phyloP scores from a whole-genome alignment of 1,140 invertebrate genomes.

The Drosophila littoralis region DNA sequence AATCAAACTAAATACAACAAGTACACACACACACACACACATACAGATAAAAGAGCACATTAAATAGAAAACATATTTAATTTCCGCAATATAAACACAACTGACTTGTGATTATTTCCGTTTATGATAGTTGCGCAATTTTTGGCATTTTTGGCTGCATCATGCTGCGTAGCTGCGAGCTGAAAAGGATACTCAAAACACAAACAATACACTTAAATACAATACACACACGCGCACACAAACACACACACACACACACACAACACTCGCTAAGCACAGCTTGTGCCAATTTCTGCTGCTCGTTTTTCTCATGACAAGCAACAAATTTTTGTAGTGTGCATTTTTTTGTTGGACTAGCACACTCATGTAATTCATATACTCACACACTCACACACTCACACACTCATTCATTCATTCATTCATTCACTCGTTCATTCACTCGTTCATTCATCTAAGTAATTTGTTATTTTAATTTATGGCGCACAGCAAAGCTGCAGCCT shows the following conservation, averaged over 20 bases:
- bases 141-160: slow-evolving; percentile 27
- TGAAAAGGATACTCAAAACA: slow-evolving; percentile 15
- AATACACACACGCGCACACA: background rate
- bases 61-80: slow-evolving; percentile 20
- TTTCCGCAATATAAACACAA: slow-evolving; percentile 53
- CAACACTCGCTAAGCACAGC: background rate
- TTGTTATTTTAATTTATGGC: slow-evolving; percentile 14
- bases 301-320: slow-evolving; percentile 26
- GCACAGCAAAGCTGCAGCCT: background rate
- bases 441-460: slow-evolving; percentile 7
- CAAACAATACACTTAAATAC: background rate
- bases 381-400: background rate
- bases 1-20: slow-evolving; percentile 1
- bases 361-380: background rate
- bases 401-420: slow-evolving; percentile 6
- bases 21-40: background rate
- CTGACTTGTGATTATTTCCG: slow-evolving; percentile 57
- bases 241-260: background rate
- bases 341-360: slow-evolving; percentile 2
- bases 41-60: slow-evolving; percentile 4
- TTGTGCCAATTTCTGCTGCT: slow-evolving; percentile 37
- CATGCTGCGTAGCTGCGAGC: slow-evolving; percentile 27
- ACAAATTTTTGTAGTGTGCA: background rate
- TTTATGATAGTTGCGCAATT: slow-evolving; percentile 28
- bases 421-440: background rate